Conservation (phyloP, 2,797 vertebrate genomes). For the Dendrocincla tyrannina region DNA sequence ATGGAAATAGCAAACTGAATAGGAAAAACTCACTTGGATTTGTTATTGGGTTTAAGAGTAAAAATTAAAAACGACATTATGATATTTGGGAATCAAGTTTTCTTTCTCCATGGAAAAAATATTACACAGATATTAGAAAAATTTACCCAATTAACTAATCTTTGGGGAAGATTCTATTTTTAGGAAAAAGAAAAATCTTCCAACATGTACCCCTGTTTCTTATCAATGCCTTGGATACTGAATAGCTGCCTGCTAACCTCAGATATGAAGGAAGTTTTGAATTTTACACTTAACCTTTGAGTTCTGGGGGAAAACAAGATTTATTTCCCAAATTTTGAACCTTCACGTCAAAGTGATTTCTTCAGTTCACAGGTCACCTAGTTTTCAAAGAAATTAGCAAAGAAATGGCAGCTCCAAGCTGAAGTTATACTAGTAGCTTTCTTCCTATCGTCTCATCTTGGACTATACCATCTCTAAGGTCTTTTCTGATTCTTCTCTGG, state of each 20-base stretch:
- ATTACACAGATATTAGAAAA: not conserved
- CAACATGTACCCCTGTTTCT: not conserved
- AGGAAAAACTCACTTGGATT: not conserved
- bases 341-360: not conserved
- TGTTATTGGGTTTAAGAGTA: not conserved
- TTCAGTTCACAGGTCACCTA: not conserved
- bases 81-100: not conserved
- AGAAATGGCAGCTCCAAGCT: not conserved
- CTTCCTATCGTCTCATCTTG: not conserved
- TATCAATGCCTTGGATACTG: accelerated
- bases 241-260: not conserved
- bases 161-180: not conserved
- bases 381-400: not conserved
- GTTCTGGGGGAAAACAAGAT: not conserved
- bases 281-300: not conserved
- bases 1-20: not conserved
- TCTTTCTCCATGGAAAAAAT: not conserved
- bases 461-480: not conserved
- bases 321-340: not conserved
- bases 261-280: not conserved
- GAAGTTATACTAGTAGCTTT: not conserved
- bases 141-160: not conserved
- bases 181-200: not conserved
- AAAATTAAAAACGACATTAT: not conserved
- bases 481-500: not conserved